phyloP scores from a whole-genome alignment of 2,113 vertebrate genomes.

The Manacus vitellinus region DNA sequence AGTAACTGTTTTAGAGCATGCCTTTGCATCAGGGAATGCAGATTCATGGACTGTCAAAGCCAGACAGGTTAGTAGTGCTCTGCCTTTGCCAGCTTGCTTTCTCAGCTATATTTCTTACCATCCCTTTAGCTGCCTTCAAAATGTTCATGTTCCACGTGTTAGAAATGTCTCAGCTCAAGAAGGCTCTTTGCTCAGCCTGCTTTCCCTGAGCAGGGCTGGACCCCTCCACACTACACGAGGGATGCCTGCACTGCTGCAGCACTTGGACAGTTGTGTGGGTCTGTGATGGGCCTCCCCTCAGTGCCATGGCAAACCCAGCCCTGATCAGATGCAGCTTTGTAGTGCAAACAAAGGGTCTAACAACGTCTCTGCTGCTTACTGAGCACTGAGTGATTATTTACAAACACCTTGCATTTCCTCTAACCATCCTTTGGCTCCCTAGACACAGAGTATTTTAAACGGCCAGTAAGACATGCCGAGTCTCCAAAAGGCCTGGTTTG shows the following conservation, averaged over 20 bases:
- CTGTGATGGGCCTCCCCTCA: neutral
- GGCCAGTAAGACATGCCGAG: neutral
- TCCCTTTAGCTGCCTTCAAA: neutral
- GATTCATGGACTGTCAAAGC: neutral
- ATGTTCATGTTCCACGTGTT: neutral
- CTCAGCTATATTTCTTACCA: neutral
- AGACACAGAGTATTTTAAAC: neutral
- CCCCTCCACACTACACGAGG: neutral
- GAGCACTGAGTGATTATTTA: neutral
- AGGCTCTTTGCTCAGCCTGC: neutral
- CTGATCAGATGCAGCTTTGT: neutral
- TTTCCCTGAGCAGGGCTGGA: neutral
- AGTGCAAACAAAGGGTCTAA: neutral
- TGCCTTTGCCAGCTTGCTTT: neutral
- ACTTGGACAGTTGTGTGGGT: fast-evolving
- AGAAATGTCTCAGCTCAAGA: neutral
- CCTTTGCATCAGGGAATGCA: neutral
- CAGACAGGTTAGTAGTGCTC: neutral
- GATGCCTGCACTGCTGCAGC: neutral
- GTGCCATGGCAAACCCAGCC: neutral
- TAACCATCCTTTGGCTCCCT: neutral
- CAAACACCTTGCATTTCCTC: neutral
- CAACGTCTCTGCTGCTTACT: neutral
- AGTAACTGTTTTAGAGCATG: neutral
- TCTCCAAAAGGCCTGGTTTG: neutral